A percentile compares a stretch with the other conserved stretches of the same genome.
These are phyloP conservation scores for Homarus gammarus DNA, from an alignment of 2,888 invertebrate genomes.

Conservation along the genomic window DNA sequence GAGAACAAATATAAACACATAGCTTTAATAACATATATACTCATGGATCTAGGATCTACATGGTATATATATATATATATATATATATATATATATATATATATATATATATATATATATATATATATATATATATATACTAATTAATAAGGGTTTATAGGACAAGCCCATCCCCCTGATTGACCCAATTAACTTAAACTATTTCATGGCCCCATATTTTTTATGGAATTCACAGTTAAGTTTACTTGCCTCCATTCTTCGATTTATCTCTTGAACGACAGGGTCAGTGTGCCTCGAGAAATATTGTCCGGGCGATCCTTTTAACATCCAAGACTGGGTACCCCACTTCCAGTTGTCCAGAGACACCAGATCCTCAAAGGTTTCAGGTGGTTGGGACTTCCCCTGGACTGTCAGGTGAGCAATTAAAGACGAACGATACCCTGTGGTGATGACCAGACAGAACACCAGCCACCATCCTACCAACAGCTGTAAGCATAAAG, in stretches of 20 bases:
- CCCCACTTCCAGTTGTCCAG: neutral
- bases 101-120: no score
- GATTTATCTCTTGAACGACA: neutral
- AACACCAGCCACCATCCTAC: constrained; percentile 2
- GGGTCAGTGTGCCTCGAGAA: constrained; percentile 16
- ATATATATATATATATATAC: neutral
- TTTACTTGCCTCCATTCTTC: constrained; percentile 11
- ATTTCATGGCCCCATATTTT: no score
- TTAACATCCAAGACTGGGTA: neutral
- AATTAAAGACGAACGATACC: neutral
- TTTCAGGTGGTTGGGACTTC: neutral
- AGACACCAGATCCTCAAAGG: neutral
- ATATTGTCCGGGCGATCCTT: neutral
- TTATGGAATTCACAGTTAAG: no score
- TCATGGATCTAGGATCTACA: constrained; percentile 80
- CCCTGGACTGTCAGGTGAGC: neutral
- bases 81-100: no score
- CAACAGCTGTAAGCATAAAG: neutral
- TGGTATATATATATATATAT: no score
- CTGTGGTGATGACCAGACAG: constrained; percentile 1
- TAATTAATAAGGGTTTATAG: neutral
- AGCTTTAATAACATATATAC: no score
- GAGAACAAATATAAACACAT: neutral
- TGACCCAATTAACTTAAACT: no score
- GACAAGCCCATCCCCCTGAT: no score